Conservation (phyloP, 2,888 invertebrate genomes). For the Ceramica pisi region DNA sequence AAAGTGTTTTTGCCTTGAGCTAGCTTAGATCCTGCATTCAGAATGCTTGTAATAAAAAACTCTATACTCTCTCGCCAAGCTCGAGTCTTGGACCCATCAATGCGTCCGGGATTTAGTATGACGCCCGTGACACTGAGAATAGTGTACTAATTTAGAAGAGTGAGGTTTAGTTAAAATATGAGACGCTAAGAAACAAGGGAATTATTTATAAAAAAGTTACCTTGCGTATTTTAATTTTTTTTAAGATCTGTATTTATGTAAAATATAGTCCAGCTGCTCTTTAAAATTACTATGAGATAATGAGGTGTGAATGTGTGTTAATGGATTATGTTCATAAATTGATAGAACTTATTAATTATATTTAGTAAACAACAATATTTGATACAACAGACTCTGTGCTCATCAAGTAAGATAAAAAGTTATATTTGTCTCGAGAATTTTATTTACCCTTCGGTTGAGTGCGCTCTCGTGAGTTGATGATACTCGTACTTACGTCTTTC, state of each 20-base stretch:
- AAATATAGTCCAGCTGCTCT: background rate
- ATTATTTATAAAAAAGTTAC: too few species aligned
- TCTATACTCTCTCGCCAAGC: too few species aligned
- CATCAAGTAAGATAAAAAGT: slow-evolving; percentile 71
- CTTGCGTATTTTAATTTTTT: background rate
- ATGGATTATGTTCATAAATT: slow-evolving; percentile 32
- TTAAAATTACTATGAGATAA: background rate
- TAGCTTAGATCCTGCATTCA: too few species aligned
- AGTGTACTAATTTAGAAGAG: too few species aligned
- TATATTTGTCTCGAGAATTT: slow-evolving; percentile 77
- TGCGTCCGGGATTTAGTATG: too few species aligned
- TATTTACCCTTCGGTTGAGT: slow-evolving; percentile 76
- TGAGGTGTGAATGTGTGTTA: slow-evolving; percentile 1
- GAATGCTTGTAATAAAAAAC: too few species aligned
- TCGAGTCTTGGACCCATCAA: too few species aligned
- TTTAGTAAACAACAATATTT: slow-evolving; percentile 55
- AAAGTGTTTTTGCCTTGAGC: too few species aligned
- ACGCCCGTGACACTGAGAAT: too few species aligned
- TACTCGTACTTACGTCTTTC: too few species aligned
- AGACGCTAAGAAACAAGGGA: too few species aligned
- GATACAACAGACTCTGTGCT: slow-evolving; percentile 64
- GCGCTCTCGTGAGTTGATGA: slow-evolving; percentile 65
- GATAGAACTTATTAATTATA: slow-evolving; percentile 24
- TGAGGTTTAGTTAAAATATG: too few species aligned
- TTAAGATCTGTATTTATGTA: background rate